Base-by-base conservation (phyloP, 2,888 invertebrate species). In the Polymixis flavicincta region DNA sequence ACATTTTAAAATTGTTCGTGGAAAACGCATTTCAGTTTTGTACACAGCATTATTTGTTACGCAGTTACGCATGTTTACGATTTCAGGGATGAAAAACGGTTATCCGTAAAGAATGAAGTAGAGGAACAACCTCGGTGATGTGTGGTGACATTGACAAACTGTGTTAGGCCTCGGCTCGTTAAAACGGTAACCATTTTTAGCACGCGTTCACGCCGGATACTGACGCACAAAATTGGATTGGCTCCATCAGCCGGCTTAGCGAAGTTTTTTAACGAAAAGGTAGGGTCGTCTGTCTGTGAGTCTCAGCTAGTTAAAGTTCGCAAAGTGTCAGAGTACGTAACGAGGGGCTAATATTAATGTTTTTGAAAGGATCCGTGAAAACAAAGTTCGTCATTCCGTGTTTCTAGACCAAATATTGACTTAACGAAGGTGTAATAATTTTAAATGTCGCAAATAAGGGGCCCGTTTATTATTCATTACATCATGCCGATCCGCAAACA, bases 111-210 rank as follows among this genome's bases (percentile, higher is more conserved):
- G 64, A 74, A 73, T 77, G 69, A 75, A 80, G 66, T 65, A 69
- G 61, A 71, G 45, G 61, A 77, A 76, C 74, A 71, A 78, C 66
- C 67, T 57, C 67, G 54, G 61, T 83, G 77, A 84, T 76, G 75
- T 73, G 74, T 59, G 73, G 84, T 76, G 84, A 86, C 86, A 61
- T 54, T 86, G 86, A 84, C 77, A 76, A 80, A 85, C 71, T 77
- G 67, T 69, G 61, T 63, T 13, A 57, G 54, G 52, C 50, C 63
- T 70, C 68, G 50, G 50, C 52, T 75, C 71, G 86, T 83, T 85
- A 69, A 71, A 79, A 71, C 57, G 50, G 59, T 65, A 57, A 73
- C 68, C 55, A 71, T 86, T 84, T 85, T 83, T 71, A 55, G 59
- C 76, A 74, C 70, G 48, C 45, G 50, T 48, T 50, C 42, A 32